These are phyloP conservation scores for Lichenostomus cassidix DNA, from an alignment of 2,113 vertebrate genomes.

Conservation along the genomic window DNA sequence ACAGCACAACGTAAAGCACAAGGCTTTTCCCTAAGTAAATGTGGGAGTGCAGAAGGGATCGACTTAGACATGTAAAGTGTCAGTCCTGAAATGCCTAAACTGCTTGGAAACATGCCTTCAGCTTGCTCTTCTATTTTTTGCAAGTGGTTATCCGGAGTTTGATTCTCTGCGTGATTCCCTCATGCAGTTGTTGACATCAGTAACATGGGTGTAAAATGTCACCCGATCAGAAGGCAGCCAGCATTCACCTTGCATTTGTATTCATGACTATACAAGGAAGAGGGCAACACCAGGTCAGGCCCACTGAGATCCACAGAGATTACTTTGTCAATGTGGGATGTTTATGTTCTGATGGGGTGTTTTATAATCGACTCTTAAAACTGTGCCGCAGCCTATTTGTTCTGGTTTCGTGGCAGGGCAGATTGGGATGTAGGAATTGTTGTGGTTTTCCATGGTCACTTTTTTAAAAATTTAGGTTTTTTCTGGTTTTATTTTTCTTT, in stretches of 20 bases:
- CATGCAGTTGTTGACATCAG: slow-evolving; percentile 60
- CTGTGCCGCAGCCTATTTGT: background rate
- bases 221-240: slow-evolving; percentile 38
- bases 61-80: background rate
- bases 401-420: background rate
- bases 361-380: slow-evolving; percentile 60
- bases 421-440: background rate
- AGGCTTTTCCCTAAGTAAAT: background rate
- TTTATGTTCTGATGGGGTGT: slow-evolving; percentile 55
- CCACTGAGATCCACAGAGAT: slow-evolving; percentile 56
- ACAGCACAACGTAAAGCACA: background rate
- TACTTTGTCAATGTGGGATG: slow-evolving; percentile 54
- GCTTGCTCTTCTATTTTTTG: slow-evolving; percentile 24
- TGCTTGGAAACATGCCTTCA: background rate
- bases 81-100: slow-evolving; percentile 12
- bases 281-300: slow-evolving; percentile 40
- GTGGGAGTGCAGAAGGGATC: background rate
- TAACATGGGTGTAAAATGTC: slow-evolving; percentile 52
- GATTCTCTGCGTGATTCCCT: slow-evolving; percentile 19
- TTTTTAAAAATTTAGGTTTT: background rate
- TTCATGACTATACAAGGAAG: slow-evolving; percentile 64
- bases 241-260: slow-evolving; percentile 62
- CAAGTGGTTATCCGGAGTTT: slow-evolving; percentile 4
- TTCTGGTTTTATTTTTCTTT: background rate
- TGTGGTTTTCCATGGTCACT: background rate